Conservation (phyloP, 2,797 vertebrate species). For the Cynopterus sphinx region DNA sequence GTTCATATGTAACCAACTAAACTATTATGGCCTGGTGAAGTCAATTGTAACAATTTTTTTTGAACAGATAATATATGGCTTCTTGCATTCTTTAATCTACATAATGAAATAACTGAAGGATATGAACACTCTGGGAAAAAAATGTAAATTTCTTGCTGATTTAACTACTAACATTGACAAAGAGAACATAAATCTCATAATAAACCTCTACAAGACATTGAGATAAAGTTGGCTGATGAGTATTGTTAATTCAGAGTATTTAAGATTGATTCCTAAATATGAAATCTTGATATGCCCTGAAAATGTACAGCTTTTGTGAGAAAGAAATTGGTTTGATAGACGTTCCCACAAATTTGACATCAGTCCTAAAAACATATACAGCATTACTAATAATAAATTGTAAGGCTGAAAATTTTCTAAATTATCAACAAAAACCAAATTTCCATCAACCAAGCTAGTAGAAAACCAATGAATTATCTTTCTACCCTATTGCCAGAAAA, state of each 20-base stretch:
- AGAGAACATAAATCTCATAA: not conserved
- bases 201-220: not conserved
- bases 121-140: not conserved
- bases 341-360: slow-evolving; percentile 5
- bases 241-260: not conserved
- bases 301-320: not conserved
- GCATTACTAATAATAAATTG: not conserved
- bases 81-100: not conserved
- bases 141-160: not conserved
- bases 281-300: not conserved
- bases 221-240: not conserved
- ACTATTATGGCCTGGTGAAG: not conserved
- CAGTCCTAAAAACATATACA: not conserved
- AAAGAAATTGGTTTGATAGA: not conserved
- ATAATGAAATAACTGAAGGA: not conserved
- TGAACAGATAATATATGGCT: not conserved
- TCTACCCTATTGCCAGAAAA: slow-evolving; percentile 6
- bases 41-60: not conserved
- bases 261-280: not conserved
- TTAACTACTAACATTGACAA: not conserved
- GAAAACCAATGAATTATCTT: not conserved
- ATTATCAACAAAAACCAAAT: not conserved
- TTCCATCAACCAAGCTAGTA: not conserved
- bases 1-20: slow-evolving; percentile 2
- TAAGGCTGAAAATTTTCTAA: not conserved